These are phyloP conservation scores for Drosophila setosimentum DNA, from an alignment of 2,888 invertebrate species.

Conservation along the genomic window DNA sequence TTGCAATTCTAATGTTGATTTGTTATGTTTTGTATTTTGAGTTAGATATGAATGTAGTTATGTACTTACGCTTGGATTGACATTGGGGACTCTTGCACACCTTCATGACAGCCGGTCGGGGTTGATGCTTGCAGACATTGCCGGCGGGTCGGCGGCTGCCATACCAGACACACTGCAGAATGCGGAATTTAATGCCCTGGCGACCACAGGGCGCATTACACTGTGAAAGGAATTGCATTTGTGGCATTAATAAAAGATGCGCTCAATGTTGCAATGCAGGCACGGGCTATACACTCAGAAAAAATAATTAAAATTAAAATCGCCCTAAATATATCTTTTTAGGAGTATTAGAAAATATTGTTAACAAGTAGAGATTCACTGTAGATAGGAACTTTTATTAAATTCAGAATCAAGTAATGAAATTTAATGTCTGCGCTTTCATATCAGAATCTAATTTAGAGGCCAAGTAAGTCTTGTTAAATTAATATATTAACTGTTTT, in stretches of 20 bases:
- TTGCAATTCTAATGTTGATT: neutral
- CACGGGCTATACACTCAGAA: neutral
- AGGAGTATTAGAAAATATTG: too few species aligned
- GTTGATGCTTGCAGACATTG: slow-evolving; percentile 92
- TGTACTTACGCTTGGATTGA: slow-evolving; percentile 86
- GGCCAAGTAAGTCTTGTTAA: too few species aligned
- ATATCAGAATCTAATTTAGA: neutral
- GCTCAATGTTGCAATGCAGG: slow-evolving; percentile 12
- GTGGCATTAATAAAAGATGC: slow-evolving; percentile 58
- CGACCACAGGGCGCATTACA: slow-evolving; percentile 94
- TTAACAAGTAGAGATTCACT: neutral
- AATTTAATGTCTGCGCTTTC: neutral
- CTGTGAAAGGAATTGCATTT: slow-evolving; percentile 85
- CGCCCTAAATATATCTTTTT: neutral
- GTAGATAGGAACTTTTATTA: neutral
- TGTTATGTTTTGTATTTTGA: neutral
- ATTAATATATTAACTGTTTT: too few species aligned
- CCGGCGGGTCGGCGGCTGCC: slow-evolving; percentile 93
- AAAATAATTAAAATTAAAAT: neutral
- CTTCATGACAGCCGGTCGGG: slow-evolving; percentile 91
- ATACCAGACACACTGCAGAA: slow-evolving; percentile 97
- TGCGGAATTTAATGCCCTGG: slow-evolving; percentile 94
- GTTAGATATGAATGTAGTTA: neutral
- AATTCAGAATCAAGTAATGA: too few species aligned
- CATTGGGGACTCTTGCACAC: slow-evolving; percentile 91